Conservation (phyloP, 2,113 vertebrate species). For the Numida meleagris region DNA sequence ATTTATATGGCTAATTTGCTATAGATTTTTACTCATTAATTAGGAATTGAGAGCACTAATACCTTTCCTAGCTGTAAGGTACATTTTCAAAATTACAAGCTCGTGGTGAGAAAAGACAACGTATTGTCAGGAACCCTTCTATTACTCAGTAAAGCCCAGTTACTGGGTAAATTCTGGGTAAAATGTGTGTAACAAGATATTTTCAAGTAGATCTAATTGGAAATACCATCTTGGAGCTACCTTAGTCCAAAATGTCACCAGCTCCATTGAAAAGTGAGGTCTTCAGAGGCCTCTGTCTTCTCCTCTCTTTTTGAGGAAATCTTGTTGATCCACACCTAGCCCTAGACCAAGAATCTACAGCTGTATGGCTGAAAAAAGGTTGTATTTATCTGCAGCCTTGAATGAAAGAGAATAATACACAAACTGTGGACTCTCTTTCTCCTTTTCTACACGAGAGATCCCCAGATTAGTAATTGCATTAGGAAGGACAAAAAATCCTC, state of each 20-base stretch:
- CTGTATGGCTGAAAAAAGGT: neutral
- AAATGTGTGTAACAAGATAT: neutral
- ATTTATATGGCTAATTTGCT: constrained; percentile 55
- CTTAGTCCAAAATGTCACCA: neutral
- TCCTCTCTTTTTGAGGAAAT: neutral
- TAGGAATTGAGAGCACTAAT: constrained; percentile 64
- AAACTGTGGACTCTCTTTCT: neutral
- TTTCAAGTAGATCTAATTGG: neutral
- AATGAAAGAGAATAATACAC: neutral
- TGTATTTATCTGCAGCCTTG: neutral
- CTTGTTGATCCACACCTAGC: neutral
- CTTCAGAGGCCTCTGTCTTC: neutral
- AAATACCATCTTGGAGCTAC: neutral
- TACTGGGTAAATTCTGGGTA: neutral
- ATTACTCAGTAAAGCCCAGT: neutral
- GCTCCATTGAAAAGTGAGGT: neutral
- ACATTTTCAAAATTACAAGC: constrained; percentile 7
- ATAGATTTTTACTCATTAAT: constrained; percentile 66
- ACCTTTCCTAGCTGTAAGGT: constrained; percentile 27
- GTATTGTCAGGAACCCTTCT: neutral
- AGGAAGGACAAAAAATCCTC: constrained; percentile 53
- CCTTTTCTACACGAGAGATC: constrained; percentile 19
- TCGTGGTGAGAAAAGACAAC: neutral
- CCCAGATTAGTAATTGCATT: constrained; percentile 47
- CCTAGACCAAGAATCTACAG: neutral